Evolutionary conservation across 2,113 vertebrate genomes (phyloP).

Genomic region (Pagrus major): DNA sequence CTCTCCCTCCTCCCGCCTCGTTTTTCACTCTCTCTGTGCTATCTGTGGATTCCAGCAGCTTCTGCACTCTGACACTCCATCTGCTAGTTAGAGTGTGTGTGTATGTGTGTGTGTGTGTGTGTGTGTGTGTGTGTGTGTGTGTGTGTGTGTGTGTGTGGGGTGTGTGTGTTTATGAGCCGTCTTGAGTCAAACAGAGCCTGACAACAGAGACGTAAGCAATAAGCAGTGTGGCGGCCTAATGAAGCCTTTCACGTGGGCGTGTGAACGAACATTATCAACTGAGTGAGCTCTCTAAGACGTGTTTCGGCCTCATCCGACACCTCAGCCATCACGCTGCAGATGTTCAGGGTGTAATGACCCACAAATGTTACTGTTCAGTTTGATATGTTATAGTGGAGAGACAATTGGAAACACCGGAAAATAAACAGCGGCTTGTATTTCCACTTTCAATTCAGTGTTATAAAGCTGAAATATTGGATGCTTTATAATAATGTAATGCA

Average conservation of each 20-base stretch:
- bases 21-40: conserved; percentile 29
- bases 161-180: conserved; percentile 7
- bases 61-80: conserved; percentile 54
- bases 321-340: conserved; percentile 6
- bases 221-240: conserved; percentile 43
- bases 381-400: background rate
- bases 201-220: conserved; percentile 36
- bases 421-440: background rate
- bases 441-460: background rate
- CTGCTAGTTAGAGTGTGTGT: conserved; percentile 24
- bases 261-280: conserved; percentile 29
- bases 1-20: conserved; percentile 8
- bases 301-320: conserved; percentile 23
- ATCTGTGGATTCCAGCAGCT: conserved; percentile 54
- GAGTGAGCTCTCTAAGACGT: background rate
- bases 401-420: background rate
- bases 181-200: conserved; percentile 40
- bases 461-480: background rate
- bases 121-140: conserved; percentile 27
- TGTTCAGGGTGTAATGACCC: conserved; percentile 14
- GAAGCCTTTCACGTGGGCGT: conserved; percentile 38
- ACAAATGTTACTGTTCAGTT: background rate
- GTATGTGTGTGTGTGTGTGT: background rate
- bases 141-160: background rate
- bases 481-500: background rate